Conservation (phyloP, 2,113 vertebrate species). For the Opisthocomus hoazin region DNA sequence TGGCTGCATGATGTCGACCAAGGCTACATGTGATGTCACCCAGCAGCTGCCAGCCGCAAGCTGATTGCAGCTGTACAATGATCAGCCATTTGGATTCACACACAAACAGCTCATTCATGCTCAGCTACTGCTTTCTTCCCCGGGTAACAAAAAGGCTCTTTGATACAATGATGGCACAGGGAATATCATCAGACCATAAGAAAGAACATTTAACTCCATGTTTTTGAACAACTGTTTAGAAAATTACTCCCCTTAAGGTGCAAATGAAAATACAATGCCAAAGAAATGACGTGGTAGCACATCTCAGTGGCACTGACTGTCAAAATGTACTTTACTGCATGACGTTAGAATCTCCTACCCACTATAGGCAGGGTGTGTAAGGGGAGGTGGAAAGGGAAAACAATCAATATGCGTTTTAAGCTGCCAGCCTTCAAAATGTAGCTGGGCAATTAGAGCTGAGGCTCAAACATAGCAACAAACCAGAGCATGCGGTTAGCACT, state of each 20-base stretch:
- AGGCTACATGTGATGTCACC: neutral
- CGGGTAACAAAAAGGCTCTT: neutral
- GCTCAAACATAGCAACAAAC: neutral
- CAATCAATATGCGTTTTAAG: neutral
- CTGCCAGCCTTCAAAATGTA: neutral
- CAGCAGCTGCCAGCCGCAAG: neutral
- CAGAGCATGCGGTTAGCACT: neutral
- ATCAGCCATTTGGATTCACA: neutral
- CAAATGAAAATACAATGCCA: neutral
- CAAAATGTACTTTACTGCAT: neutral
- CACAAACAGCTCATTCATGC: neutral
- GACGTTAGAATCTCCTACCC: neutral
- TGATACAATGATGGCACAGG: neutral
- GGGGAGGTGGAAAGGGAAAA: neutral
- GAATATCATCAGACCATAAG: neutral
- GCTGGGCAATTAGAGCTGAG: neutral
- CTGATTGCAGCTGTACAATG: neutral
- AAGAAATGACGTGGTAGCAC: neutral
- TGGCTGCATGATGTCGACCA: neutral
- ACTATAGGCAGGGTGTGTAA: neutral
- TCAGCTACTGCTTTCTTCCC: conserved; percentile 28
- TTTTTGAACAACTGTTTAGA: neutral
- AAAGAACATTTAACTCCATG: neutral
- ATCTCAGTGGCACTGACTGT: neutral
- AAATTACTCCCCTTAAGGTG: neutral